Evolutionary conservation across 2,797 vertebrate genomes (phyloP), one percentile per base, ranked within the genome.

Genomic region (Protonibea diacanthus): DNA sequence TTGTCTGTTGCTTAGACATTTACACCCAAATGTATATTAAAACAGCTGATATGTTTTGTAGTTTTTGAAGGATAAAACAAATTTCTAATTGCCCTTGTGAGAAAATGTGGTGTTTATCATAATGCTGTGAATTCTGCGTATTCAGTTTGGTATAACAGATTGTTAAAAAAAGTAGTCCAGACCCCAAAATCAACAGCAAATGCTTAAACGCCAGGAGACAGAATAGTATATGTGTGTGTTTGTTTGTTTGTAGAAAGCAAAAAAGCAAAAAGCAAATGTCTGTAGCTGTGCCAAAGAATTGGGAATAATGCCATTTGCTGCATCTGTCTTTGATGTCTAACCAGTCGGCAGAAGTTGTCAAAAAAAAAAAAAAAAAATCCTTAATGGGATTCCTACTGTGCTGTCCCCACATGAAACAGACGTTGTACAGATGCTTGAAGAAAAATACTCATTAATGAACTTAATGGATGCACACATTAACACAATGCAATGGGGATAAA

Each of bases 311-410:
- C 59, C 67, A 76, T 70, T 79, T 68, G 51, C 29, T 74, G 74
- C 84, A 83, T 84, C 85, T 89, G 85, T 84, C 73, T 91, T 91
- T 81, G 71, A 86, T 88, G 78, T 90, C 56, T 56, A 60, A 88
- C 70, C 75, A 64, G 71, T 80, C 72, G 33, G 81, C 82, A 80
- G 53, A 86, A 83, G 70, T 78, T 85, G 83, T 83, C 76, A 74
- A 82, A 60, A 76, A 81, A 75, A 81, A 79, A 80, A 74, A 82
- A 60, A 76, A 81, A 75, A 81, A 79, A 80, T 74, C 82, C 55
- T 25, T 82, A 84, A 86, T 86, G 77, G 78, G 80, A 83, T 63
- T 81, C 88, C 84, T 84, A 78, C 83, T 87, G 90, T 68, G 84
- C 58, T 74, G 82, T 85, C 86, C 74, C 75, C 38, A 69, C 83